Percentiles rank a stretch among this genome's conserved stretches.
Conservation (phyloP, 2,113 vertebrate species). For the Sinocyclocheilus anshuiensis region DNA sequence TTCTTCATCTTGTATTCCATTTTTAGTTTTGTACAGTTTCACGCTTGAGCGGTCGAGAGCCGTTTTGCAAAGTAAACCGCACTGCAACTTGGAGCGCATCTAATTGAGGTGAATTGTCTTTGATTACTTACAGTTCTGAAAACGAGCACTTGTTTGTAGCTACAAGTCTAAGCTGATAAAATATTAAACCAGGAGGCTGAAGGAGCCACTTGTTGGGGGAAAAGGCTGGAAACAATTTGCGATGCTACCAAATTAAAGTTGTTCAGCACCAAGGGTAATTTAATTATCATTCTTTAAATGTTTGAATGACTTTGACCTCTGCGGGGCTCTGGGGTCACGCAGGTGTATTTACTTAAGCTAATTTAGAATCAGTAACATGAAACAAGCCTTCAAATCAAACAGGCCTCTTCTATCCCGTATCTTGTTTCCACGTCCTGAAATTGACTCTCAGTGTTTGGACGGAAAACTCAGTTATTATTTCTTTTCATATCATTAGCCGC, state of each 20-base stretch:
- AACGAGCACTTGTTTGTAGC: constrained; percentile 71
- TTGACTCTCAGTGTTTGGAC: constrained; percentile 68
- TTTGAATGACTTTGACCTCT: constrained; percentile 85
- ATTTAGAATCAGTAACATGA: constrained; percentile 79
- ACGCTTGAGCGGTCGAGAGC: constrained; percentile 55
- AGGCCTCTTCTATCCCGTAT: constrained; percentile 62
- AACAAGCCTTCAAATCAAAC: constrained; percentile 74
- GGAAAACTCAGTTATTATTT: constrained; percentile 74
- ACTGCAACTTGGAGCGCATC: constrained; percentile 39
- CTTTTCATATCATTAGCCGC: constrained; percentile 67
- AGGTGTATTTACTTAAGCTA: constrained; percentile 83
- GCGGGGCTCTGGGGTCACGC: constrained; percentile 72
- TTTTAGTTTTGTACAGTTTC: constrained; percentile 23
- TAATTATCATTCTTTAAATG: constrained; percentile 86
- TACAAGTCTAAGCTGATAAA: constrained; percentile 70
- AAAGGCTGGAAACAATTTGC: constrained; percentile 83
- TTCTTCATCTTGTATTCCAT: constrained; percentile 26
- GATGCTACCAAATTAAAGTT: constrained; percentile 81
- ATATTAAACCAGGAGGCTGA: constrained; percentile 69
- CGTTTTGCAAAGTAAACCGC: constrained; percentile 61
- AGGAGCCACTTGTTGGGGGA: constrained; percentile 59
- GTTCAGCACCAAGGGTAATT: constrained; percentile 81
- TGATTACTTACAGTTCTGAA: constrained; percentile 73
- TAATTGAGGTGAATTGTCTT: constrained; percentile 67
- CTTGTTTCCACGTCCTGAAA: constrained; percentile 62